Evolutionary conservation across 2,888 invertebrate species (phyloP).

Genomic region (Eupithecia abbreviata): DNA sequence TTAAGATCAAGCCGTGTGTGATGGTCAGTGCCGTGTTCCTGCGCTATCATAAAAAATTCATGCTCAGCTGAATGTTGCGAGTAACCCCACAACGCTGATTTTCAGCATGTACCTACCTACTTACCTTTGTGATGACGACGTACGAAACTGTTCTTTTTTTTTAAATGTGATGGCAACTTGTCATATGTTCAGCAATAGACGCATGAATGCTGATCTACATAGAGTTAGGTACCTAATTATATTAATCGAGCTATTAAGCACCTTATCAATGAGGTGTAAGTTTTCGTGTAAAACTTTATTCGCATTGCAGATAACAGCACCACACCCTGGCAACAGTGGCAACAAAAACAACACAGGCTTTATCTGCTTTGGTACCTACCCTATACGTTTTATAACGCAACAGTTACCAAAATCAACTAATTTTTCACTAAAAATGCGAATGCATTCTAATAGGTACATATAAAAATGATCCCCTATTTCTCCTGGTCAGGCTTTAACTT

Average conservation of each 20-base stretch:
- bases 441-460: no score
- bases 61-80: no score
- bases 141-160: no score
- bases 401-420: neutral
- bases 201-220: neutral
- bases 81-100: no score
- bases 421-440: neutral
- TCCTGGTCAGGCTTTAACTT: no score
- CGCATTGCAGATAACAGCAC: conserved; percentile 10
- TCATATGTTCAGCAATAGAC: neutral
- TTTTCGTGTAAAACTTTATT: neutral
- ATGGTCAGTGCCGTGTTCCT: no score
- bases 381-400: neutral
- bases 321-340: neutral
- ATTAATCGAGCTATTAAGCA: neutral
- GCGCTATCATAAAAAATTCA: no score
- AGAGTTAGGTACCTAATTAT: neutral
- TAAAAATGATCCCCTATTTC: no score
- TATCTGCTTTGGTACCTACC: neutral
- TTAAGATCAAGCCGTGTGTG: no score
- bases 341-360: neutral
- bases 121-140: no score
- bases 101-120: no score
- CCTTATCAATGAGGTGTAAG: neutral
- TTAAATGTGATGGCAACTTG: no score